These are phyloP conservation scores for Sebastes taczanowskii DNA, from an alignment of 2,797 vertebrate genomes.

Conservation along the genomic window DNA sequence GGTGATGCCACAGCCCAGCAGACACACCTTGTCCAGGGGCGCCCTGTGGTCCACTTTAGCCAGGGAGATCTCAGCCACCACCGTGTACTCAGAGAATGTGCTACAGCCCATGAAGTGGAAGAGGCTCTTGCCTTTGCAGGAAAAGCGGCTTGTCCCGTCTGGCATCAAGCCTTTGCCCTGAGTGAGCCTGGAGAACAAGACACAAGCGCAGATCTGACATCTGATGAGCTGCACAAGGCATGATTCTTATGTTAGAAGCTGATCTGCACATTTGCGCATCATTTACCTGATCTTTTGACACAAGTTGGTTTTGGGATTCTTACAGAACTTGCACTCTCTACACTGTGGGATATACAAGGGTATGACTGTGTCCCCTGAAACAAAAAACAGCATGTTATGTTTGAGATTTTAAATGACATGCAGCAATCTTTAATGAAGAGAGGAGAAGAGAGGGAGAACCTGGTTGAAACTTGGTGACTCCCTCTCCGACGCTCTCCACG, in stretches of 20 bases:
- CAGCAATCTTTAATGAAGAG: neutral
- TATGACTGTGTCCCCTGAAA: slow-evolving; percentile 89
- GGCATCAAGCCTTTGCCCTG: slow-evolving; percentile 93
- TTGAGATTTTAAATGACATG: neutral
- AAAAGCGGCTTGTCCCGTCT: slow-evolving; percentile 90
- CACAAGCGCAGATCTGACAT: neutral
- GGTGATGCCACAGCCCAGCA: slow-evolving; percentile 92
- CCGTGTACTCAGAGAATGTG: slow-evolving; percentile 93
- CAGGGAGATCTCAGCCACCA: slow-evolving; percentile 92
- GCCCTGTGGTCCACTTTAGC: slow-evolving; percentile 88
- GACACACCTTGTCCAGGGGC: slow-evolving; percentile 91
- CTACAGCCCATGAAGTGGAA: slow-evolving; percentile 96
- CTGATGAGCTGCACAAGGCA: neutral
- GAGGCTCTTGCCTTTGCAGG: slow-evolving; percentile 89
- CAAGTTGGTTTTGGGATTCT: slow-evolving; percentile 92
- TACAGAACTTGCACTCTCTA: slow-evolving; percentile 94
- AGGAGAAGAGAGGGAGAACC: slow-evolving; percentile 61
- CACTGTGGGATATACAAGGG: slow-evolving; percentile 92
- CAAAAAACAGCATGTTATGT: neutral
- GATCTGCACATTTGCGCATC: neutral
- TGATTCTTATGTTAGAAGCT: neutral
- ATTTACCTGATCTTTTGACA: slow-evolving; percentile 93
- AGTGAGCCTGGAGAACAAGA: slow-evolving; percentile 80
- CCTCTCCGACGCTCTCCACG: slow-evolving; percentile 91
- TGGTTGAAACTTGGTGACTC: slow-evolving; percentile 88